phyloP scores from a whole-genome alignment of 2,888 invertebrate species.

The Morinoia aosen region DNA sequence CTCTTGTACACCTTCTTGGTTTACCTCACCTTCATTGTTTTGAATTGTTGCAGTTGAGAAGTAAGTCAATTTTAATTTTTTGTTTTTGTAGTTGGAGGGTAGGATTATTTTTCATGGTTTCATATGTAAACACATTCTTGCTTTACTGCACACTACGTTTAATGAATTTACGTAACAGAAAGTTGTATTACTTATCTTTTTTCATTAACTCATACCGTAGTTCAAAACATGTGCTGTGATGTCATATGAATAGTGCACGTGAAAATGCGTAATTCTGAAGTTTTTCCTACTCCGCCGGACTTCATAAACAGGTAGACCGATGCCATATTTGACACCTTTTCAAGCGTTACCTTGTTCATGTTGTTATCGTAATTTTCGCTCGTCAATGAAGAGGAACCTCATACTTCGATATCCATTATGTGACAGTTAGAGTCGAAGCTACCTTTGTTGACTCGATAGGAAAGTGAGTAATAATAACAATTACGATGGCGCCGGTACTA shows the following conservation, averaged over 20 bases:
- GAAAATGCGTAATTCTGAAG: not conserved
- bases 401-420: not conserved
- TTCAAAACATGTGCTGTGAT: not conserved
- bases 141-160: not conserved
- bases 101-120: not conserved
- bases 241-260: not conserved
- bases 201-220: not conserved
- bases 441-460: not conserved
- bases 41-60: too few species aligned
- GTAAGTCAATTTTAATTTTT: too few species aligned
- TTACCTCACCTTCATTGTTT: too few species aligned
- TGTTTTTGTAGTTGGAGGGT: not conserved
- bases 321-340: not conserved
- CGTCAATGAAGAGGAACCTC: not conserved
- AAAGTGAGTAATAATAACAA: constrained; percentile 9
- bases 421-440: not conserved
- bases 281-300: too few species aligned
- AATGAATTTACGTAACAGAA: not conserved
- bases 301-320: not conserved
- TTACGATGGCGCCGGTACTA: constrained; percentile 5
- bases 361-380: not conserved
- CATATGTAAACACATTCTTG: not conserved
- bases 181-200: not conserved
- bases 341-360: not conserved
- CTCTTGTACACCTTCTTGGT: too few species aligned